Percentiles rank a stretch among this genome's conserved stretches.
Conservation (phyloP, 2,113 vertebrate species). For the Baryphthengus martii region DNA sequence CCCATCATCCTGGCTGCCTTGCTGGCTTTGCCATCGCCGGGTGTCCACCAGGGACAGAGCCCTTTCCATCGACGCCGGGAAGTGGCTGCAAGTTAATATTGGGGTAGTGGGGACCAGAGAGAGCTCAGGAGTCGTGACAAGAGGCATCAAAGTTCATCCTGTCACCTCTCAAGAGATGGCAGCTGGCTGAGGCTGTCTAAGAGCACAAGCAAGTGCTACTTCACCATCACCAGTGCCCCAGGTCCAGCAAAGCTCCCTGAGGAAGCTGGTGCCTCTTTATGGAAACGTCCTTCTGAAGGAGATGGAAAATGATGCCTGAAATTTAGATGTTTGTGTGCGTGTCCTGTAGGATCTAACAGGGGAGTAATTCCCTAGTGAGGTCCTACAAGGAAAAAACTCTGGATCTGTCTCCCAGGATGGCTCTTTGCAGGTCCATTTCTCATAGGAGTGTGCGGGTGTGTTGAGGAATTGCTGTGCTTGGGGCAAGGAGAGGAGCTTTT, state of each 20-base stretch:
- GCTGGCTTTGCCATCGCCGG: not conserved
- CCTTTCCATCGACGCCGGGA: not conserved
- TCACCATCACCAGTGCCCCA: not conserved
- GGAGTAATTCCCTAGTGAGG: not conserved
- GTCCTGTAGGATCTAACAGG: not conserved
- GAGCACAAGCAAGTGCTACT: not conserved
- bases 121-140: not conserved
- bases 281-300: not conserved
- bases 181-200: not conserved
- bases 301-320: not conserved
- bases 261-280: not conserved
- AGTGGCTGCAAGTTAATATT: not conserved
- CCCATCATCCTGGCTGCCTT: not conserved
- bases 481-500: not conserved
- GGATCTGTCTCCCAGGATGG: not conserved
- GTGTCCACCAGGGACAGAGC: not conserved
- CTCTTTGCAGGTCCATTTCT: not conserved
- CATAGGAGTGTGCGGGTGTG: accelerated
- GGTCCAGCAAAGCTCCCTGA: not conserved
- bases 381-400: not conserved
- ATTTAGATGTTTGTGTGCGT: accelerated
- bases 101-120: accelerated
- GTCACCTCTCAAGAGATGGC: not conserved
- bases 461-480: not conserved
- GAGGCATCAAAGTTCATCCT: too few species aligned